A percentile compares a stretch with the other conserved stretches of the same genome.
Conservation (phyloP, 2,888 invertebrate species). For the Tanytarsus gracilentus region DNA sequence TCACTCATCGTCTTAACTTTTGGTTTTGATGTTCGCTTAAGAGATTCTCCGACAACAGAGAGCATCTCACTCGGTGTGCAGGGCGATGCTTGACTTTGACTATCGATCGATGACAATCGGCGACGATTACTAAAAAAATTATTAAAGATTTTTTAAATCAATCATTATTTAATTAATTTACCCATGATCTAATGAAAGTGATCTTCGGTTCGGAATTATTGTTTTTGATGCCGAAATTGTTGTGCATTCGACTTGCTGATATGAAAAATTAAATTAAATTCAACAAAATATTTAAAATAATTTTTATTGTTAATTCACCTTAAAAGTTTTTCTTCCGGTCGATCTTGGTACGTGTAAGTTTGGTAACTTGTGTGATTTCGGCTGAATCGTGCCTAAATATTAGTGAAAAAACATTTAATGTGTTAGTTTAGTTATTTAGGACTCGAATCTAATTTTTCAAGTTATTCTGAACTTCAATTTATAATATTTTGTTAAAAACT, state of each 20-base stretch:
- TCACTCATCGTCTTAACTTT: slow-evolving; percentile 51
- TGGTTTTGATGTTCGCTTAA: slow-evolving; percentile 50
- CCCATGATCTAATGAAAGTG: slow-evolving; percentile 33
- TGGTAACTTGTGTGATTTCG: slow-evolving; percentile 31
- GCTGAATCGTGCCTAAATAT: slow-evolving; percentile 24
- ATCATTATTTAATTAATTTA: background rate
- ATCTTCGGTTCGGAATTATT: slow-evolving; percentile 32
- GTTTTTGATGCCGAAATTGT: slow-evolving; percentile 32
- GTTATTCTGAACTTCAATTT: background rate
- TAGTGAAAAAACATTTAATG: background rate
- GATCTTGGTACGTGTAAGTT: slow-evolving; percentile 31
- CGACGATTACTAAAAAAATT: slow-evolving; percentile 24
- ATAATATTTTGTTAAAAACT: background rate
- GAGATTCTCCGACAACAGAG: slow-evolving; percentile 49
- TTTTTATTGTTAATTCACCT: slow-evolving; percentile 30
- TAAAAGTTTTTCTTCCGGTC: slow-evolving; percentile 33
- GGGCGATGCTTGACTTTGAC: slow-evolving; percentile 30
- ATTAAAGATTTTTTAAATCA: background rate
- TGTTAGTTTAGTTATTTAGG: background rate
- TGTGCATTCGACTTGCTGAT: slow-evolving; percentile 32
- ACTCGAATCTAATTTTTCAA: background rate
- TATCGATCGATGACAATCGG: slow-evolving; percentile 31
- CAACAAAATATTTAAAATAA: slow-evolving; percentile 1
- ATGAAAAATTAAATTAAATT: background rate
- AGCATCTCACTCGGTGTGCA: slow-evolving; percentile 34